A percentile compares a stretch with the other conserved stretches of the same genome.
Evolutionary conservation across 2,888 invertebrate genomes (phyloP).

Genomic region (Eumerus sabulonum): DNA sequence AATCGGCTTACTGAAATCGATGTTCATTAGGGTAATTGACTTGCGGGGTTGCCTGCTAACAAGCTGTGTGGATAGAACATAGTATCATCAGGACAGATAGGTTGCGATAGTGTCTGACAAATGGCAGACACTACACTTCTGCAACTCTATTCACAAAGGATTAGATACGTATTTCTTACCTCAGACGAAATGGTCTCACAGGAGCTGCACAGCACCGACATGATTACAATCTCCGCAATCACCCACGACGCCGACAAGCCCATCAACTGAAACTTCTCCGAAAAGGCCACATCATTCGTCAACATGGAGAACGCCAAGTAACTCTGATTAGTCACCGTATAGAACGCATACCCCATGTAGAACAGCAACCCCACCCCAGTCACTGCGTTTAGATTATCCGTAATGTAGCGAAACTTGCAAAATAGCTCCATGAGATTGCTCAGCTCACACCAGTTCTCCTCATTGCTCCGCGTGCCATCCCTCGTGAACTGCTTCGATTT

Average conservation of each 20-base stretch:
- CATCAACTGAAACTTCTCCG: slow-evolving; percentile 70
- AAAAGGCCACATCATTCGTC: slow-evolving; percentile 66
- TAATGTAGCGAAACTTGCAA: slow-evolving; percentile 74
- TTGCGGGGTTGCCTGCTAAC: neutral
- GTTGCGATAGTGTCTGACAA: neutral
- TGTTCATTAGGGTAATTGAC: slow-evolving; percentile 52
- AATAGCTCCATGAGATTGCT: slow-evolving; percentile 74
- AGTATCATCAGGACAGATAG: too few relatives aligned
- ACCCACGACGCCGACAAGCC: slow-evolving; percentile 73
- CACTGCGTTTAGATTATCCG: slow-evolving; percentile 72
- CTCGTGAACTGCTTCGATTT: slow-evolving; percentile 70
- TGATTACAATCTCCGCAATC: slow-evolving; percentile 71
- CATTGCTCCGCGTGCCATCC: slow-evolving; percentile 36
- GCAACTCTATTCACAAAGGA: neutral
- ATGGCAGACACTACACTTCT: too few relatives aligned
- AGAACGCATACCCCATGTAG: slow-evolving; percentile 74
- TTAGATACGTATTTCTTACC: slow-evolving; percentile 63
- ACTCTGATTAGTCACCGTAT: slow-evolving; percentile 75
- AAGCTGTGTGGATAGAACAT: neutral
- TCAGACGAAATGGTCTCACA: slow-evolving; percentile 73
- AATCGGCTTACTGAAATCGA: slow-evolving; percentile 29
- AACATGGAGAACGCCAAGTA: slow-evolving; percentile 74
- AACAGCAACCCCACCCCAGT: slow-evolving; percentile 73
- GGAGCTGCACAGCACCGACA: slow-evolving; percentile 72
- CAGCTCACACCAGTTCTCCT: slow-evolving; percentile 73